Evolutionary conservation across 2,113 vertebrate genomes (phyloP).

Genomic region (Pituophis catenifer): DNA sequence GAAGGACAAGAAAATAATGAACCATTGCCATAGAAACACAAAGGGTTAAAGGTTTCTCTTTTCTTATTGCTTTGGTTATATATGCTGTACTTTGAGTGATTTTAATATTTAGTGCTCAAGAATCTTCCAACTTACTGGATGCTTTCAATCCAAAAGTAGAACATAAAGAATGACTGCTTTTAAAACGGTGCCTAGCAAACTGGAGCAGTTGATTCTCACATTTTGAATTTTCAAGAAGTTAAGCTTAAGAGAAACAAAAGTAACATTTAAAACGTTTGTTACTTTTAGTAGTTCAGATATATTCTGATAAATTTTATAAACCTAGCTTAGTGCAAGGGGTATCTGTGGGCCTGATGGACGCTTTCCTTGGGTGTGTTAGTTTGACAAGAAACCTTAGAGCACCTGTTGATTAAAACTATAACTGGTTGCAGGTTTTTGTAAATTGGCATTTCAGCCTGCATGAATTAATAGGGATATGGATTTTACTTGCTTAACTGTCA

Average conservation of each 20-base stretch:
- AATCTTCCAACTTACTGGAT: conserved; percentile 73
- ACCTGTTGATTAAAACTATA: conserved; percentile 71
- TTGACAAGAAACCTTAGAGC: conserved; percentile 66
- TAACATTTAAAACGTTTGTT: conserved; percentile 67
- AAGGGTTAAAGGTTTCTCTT: conserved; percentile 85
- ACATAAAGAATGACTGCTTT: conserved; percentile 67
- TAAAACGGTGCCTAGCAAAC: conserved; percentile 69
- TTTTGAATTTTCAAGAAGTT: conserved; percentile 50
- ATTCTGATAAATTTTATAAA: conserved; percentile 71
- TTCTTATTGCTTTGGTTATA: conserved; percentile 78
- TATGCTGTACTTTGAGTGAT: conserved; percentile 71
- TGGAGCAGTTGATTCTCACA: conserved; percentile 59
- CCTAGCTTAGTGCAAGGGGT: conserved; percentile 71
- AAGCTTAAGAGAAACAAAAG: conserved; percentile 54
- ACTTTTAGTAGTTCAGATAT: conserved; percentile 74
- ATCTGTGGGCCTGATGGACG: conserved; percentile 73
- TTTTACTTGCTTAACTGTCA: conserved; percentile 95
- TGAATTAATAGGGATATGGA: conserved; percentile 86
- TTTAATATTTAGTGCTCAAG: conserved; percentile 72
- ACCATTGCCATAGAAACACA: conserved; percentile 85
- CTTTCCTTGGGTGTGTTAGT: conserved; percentile 75
- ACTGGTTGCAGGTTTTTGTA: conserved; percentile 76
- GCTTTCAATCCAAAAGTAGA: conserved; percentile 64
- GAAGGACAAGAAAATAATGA: conserved; percentile 84
- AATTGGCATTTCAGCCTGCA: conserved; percentile 85